Evolutionary conservation across 2,113 vertebrate genomes (phyloP), one percentile per base, ranked within the genome.

Genomic region (Nycticryphes semicollaris): DNA sequence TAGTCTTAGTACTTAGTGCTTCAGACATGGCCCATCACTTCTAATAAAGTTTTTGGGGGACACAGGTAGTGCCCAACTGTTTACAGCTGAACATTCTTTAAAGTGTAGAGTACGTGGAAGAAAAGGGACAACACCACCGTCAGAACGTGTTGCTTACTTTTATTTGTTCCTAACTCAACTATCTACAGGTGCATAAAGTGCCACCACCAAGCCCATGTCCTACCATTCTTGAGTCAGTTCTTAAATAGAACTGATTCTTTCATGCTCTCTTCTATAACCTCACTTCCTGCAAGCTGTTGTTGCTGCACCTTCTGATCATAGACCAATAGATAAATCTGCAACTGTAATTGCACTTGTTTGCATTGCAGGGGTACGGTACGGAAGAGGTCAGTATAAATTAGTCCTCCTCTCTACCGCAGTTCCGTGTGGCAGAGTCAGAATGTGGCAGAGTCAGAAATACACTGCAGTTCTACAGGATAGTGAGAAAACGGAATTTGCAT

Each of bases 331-430:
- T 1, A 68, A 1, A 45, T 48, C 79, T 77, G 80, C 54, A 89
- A 70, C 12, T 47, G 47, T 72, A 89, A 92, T 81, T 70, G 88
- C 48, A 35, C 31, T 87, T 95, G 77, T 91, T 97, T 97, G 94
- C 66, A 66, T 25, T 93, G 69, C 43, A 70, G 4, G 20, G 92
- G 95, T 3, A 57, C 48, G 86, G 86, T 62, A 37, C 28, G 80
- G 83, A 84, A 90, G 76, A 87, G 86, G 86, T 84, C 76, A 91
- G 73, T 8, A 18, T 37, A 73, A 87, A 53, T 60, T 84, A 77
- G 53, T 92, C 69, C 74, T 93, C 33, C 70, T 94, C 35, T 35
- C 54, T 75, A 28, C 19, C 0, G 0, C 70, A 70, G 63, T 67
- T 91, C 76, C 0, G 0, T 50, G 35, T 92, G 31, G 73, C 37